phyloP scores from a whole-genome alignment of 2,113 vertebrate species.

The Centropus unirufus region DNA sequence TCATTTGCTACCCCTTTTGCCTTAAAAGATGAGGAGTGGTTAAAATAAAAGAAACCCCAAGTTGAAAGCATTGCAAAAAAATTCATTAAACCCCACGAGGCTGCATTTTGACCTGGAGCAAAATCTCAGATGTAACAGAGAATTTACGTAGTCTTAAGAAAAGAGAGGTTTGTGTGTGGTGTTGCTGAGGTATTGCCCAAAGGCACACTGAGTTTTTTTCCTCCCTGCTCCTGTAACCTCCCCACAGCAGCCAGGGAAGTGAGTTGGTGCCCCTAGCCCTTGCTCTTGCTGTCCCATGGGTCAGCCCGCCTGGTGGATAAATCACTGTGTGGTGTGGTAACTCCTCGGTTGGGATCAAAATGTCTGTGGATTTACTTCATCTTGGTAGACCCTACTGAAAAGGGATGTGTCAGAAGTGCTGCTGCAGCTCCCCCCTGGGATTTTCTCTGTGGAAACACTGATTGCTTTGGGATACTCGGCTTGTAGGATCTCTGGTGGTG shows the following conservation, averaged over 20 bases:
- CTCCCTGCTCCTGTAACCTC: background rate
- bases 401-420: fast-evolving
- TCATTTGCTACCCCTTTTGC: background rate
- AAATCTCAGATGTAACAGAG: conserved; percentile 40
- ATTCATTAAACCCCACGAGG: conserved; percentile 6
- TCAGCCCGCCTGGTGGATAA: background rate
- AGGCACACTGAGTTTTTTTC: background rate
- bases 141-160: conserved; percentile 46
- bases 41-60: conserved; percentile 39
- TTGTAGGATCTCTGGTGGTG: background rate
- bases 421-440: background rate
- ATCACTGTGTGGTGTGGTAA: background rate
- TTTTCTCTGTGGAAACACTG: background rate
- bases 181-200: background rate
- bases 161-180: background rate
- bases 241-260: background rate
- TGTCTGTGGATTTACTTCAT: fast-evolving
- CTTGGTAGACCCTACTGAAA: fast-evolving
- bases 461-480: background rate
- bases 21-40: conserved; percentile 1
- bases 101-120: conserved; percentile 38
- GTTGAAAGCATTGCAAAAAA: conserved; percentile 26
- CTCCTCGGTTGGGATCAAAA: background rate
- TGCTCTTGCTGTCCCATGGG: fast-evolving
- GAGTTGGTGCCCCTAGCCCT: background rate